These are phyloP conservation scores for Nothura maculosa DNA, from an alignment of 2,797 vertebrate genomes.

Conservation along the genomic window DNA sequence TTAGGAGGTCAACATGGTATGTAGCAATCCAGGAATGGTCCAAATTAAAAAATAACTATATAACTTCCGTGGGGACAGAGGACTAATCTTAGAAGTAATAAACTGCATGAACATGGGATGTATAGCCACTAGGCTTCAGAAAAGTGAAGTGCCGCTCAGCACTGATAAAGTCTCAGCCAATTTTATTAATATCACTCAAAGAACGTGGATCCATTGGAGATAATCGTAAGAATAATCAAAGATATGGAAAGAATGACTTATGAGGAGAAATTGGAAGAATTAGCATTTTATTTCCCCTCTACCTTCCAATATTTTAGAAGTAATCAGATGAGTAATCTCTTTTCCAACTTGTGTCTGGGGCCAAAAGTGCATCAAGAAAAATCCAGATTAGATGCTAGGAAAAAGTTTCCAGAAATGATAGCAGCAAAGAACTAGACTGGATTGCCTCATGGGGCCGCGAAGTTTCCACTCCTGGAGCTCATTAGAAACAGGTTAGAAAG, in stretches of 20 bases:
- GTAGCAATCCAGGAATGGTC: not conserved
- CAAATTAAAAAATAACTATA: not conserved
- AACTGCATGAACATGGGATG: not conserved
- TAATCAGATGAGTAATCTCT: not conserved
- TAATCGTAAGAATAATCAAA: not conserved
- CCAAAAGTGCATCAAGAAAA: not conserved
- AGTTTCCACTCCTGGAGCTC: not conserved
- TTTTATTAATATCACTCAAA: not conserved
- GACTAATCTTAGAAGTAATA: not conserved
- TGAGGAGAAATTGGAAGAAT: not conserved
- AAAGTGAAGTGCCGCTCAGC: not conserved
- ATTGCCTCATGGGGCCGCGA: not conserved
- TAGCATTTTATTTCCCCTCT: not conserved
- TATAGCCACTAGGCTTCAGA: rapidly evolving
- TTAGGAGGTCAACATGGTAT: not conserved
- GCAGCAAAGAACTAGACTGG: not conserved
- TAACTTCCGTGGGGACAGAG: not conserved
- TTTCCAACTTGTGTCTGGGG: not conserved
- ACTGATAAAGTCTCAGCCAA: not conserved
- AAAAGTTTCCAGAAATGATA: not conserved
- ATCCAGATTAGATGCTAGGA: not conserved
- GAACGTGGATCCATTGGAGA: not conserved
- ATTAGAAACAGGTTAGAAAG: not conserved
- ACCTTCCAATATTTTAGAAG: not conserved
- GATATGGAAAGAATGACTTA: not conserved